phyloP scores from a whole-genome alignment of 2,113 vertebrate species.

The Pygathrix nemaeus region DNA sequence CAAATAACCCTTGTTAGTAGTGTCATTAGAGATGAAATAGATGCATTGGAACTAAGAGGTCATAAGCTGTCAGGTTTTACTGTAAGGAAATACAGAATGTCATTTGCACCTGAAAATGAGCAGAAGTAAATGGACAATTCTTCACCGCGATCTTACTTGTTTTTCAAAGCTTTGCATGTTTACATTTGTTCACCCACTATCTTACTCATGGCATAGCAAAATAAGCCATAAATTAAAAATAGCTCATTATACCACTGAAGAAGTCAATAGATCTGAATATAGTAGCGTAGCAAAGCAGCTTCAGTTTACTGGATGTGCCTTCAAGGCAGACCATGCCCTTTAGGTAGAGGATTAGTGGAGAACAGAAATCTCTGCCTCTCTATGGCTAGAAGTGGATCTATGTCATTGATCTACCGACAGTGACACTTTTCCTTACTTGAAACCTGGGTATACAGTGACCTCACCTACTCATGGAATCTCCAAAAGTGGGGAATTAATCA shows the following conservation, averaged over 20 bases:
- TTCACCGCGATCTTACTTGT: not conserved
- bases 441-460: not conserved
- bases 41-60: not conserved
- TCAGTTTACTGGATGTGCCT: not conserved
- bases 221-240: conserved; percentile 1
- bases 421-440: not conserved
- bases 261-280: not conserved
- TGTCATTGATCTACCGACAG: not conserved
- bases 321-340: not conserved
- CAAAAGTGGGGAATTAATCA: not conserved
- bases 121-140: not conserved
- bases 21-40: conserved; percentile 22
- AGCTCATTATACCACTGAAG: not conserved
- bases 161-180: conserved; percentile 36
- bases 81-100: not conserved
- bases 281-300: not conserved
- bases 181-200: not conserved
- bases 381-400: not conserved
- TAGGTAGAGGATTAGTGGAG: not conserved
- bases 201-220: not conserved
- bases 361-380: not conserved
- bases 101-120: conserved; percentile 20
- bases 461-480: not conserved
- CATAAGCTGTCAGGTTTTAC: not conserved
- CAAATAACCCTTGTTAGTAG: not conserved